Conservation (phyloP, 2,888 invertebrate genomes). For the Octodonta nipae region DNA sequence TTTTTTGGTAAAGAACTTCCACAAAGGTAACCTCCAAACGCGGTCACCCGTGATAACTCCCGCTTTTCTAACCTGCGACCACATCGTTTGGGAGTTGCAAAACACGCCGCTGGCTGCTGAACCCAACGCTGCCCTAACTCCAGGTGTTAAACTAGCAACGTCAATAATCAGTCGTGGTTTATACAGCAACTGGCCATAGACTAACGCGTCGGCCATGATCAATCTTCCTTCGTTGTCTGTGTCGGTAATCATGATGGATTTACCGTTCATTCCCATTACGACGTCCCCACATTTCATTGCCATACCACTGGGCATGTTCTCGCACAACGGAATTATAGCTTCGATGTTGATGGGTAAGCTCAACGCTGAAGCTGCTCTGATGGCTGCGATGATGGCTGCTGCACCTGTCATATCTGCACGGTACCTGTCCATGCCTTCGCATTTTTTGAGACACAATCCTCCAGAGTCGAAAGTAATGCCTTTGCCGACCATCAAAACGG, state of each 20-base stretch:
- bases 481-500: conserved; percentile 52
- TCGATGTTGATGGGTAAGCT: conserved; percentile 42
- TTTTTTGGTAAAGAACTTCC: conserved; percentile 39
- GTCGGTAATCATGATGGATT: conserved; percentile 47
- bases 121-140: conserved; percentile 40
- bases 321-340: conserved; percentile 34
- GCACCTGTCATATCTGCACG: conserved; percentile 51
- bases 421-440: conserved; percentile 28
- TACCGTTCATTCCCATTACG: conserved; percentile 41
- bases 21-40: conserved; percentile 49
- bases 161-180: conserved; percentile 52
- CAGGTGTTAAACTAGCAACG: conserved; percentile 55
- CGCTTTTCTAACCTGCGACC: conserved; percentile 34
- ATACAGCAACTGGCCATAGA: conserved; percentile 36
- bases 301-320: conserved; percentile 46
- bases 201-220: conserved; percentile 29
- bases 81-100: conserved; percentile 35
- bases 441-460: conserved; percentile 32
- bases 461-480: conserved; percentile 48
- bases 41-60: conserved; percentile 44
- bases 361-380: conserved; percentile 40
- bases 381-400: conserved; percentile 42
- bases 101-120: conserved; percentile 42
- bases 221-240: conserved; percentile 43
- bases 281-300: conserved; percentile 41